Evolutionary conservation across 1,140 invertebrate genomes (phyloP), one percentile per base, ranked within the genome.

Genomic region (Protaetia brevitarsis): DNA sequence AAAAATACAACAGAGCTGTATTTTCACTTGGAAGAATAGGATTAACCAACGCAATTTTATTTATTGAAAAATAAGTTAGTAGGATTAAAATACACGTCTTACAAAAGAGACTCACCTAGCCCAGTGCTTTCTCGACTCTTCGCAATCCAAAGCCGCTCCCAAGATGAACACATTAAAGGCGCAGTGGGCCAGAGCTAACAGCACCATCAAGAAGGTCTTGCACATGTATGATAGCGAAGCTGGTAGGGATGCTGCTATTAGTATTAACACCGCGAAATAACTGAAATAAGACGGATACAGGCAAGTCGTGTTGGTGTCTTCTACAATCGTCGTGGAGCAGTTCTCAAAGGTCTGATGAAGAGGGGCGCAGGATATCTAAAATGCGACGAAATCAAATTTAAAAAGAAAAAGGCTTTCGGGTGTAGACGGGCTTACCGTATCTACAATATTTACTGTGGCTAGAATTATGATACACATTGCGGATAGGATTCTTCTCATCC

Each of bases 241-340:
- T 58, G 91, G 85, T 68, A 91, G 84, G 3, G 90, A 86, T 16
- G 89, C 83, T 0, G 86, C 88, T 30, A 92, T 80, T 26, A 92
- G 75, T 29, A 87, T 85, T 27, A 92, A 76, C 13, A 90, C 85
- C 37, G 82, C 82, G 72, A 89, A 87, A 77, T 88, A 87, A 36
- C 85, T 86, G 73, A 90, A 87, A 76, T 92, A 92, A 19, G 88
- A 88, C 26, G 90, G 89, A 77, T 89, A 88, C 1, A 87, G 82
- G 72, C 87, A 89, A 10, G 67, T 56, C 21, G 63, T 37, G 45
- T 71, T 65, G 28, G 71, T 70, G 56, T 72, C 71, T 34, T 71
- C 70, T n/a, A 21, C 41, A 34, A 66, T n/a, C 13, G 66, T 71
- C 8, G 63, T 65, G 2, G 69, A 67, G 57, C 71, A 75, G 64